Evolutionary conservation across 2,797 vertebrate species (phyloP), one percentile per base, ranked within the genome.

Genomic region (Triplophysa bombifrons): DNA sequence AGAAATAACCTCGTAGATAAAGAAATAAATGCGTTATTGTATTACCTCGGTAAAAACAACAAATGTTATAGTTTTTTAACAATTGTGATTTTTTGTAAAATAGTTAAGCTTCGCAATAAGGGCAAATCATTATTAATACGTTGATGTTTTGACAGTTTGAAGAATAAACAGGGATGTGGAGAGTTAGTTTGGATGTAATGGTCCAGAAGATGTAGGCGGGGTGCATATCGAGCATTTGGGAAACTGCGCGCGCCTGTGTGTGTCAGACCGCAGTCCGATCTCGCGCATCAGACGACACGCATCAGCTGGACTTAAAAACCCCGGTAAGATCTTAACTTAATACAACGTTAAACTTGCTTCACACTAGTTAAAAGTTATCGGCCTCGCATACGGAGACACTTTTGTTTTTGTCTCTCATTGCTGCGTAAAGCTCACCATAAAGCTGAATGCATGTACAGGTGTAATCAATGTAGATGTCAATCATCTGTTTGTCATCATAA

Each of bases 261-360:
- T 13, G 46, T 48, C 8, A 55, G 53, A 55, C 20, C 3, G n/a
- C 55, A 58, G 55, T 25, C 56, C 0, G 22, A n/a, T 11, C 1
- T 51, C 53, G 53, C 67, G 46, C 27, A 22, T 63, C 56, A 30
- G 22, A 66, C 44, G 22, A 53, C 22, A 19, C 25, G 50, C 41
- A 63, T 70, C 76, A 41, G 56, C 67, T 51, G 27, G 56, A 78
- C 27, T 50, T 51, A 19, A 51, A 22, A 4, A 53, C n/a, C 48
- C 17, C 68, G 67, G 76, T 78, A 78, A 71, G 68, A 71, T 3
- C 20, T 64, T 14, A 63, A 41, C 25, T 50, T 17, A n/a, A 25
- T 38, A 25, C 1, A 14, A 1, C 8, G 2, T 25, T 27, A 16
- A 60, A 12, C 17, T 4, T 17, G 8, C 1, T 46, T 68, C 7